A percentile compares a stretch with the other conserved stretches of the same genome.
Conservation (phyloP, 2,888 invertebrate genomes). For the Drosophila paranaensis region DNA sequence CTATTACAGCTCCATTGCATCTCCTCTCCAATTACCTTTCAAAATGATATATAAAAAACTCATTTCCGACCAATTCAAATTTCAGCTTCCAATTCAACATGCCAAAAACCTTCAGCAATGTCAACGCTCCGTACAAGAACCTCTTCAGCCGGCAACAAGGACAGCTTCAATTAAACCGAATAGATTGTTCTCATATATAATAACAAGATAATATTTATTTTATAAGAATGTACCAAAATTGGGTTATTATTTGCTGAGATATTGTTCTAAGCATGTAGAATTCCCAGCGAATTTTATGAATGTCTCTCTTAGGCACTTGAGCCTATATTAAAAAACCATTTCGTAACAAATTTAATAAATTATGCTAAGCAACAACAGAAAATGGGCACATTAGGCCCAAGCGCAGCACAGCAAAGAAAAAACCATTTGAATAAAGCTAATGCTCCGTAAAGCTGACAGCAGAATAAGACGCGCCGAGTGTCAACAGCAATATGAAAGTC, state of each 20-base stretch:
- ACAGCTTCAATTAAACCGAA: not conserved
- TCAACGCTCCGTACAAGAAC: not conserved
- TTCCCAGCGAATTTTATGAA: constrained; percentile 8
- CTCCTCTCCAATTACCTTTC: not conserved
- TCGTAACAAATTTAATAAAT: constrained; percentile 50
- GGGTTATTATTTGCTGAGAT: not conserved
- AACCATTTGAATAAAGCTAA: constrained; percentile 32
- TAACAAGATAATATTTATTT: not conserved
- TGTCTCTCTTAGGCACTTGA: not conserved
- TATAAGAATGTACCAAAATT: not conserved
- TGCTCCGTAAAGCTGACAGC: constrained; percentile 37
- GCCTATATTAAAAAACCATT: constrained; percentile 56
- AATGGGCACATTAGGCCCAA: constrained; percentile 20
- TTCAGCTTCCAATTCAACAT: not conserved
- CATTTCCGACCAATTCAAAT: not conserved
- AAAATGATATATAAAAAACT: not conserved
- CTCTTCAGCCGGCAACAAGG: not conserved
- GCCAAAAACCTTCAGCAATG: not conserved
- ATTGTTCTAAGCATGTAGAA: not conserved
- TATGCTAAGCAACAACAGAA: constrained; percentile 14
- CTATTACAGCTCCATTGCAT: no score
- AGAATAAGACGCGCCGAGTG: constrained; percentile 41
- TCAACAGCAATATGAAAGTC: constrained; percentile 34
- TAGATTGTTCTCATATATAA: not conserved
- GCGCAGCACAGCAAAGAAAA: constrained; percentile 24